phyloP scores from a whole-genome alignment of 2,888 invertebrate species.

The Eulithis prunata region DNA sequence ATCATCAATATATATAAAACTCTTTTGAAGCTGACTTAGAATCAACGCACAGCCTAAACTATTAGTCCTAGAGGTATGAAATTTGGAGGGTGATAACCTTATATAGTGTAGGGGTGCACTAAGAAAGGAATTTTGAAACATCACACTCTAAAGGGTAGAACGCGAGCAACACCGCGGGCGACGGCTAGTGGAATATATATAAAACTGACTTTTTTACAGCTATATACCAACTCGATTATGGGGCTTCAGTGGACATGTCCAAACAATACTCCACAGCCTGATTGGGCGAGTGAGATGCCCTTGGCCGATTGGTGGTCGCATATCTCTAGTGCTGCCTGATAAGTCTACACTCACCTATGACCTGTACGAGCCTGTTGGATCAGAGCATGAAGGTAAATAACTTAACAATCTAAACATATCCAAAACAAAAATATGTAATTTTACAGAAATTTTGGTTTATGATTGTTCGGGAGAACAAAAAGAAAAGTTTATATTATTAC shows the following conservation, averaged over 20 bases:
- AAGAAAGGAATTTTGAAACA: too few relatives aligned
- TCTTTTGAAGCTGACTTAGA: too few relatives aligned
- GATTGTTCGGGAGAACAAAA: too few relatives aligned
- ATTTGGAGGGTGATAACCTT: too few relatives aligned
- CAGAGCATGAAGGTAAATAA: constrained; percentile 87
- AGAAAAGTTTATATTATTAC: too few relatives aligned
- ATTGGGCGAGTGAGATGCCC: constrained; percentile 94
- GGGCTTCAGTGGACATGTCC: constrained; percentile 98
- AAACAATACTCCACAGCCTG: constrained; percentile 95
- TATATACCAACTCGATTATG: constrained; percentile 95
- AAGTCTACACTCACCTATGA: constrained; percentile 97
- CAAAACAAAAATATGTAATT: background rate
- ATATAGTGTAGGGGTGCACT: too few relatives aligned
- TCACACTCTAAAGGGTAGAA: too few relatives aligned
- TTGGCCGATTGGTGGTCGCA: constrained; percentile 93
- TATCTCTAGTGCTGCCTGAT: constrained; percentile 90
- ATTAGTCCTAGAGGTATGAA: too few relatives aligned
- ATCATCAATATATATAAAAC: too few relatives aligned
- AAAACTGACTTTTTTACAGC: constrained; percentile 77
- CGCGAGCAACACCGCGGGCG: too few relatives aligned
- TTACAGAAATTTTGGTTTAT: background rate
- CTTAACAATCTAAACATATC: background rate
- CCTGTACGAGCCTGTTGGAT: constrained; percentile 91
- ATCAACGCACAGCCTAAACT: too few relatives aligned
- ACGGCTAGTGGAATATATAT: too few relatives aligned